phyloP scores from a whole-genome alignment of 2,797 vertebrate species.

The Hafferia zeledoni region DNA sequence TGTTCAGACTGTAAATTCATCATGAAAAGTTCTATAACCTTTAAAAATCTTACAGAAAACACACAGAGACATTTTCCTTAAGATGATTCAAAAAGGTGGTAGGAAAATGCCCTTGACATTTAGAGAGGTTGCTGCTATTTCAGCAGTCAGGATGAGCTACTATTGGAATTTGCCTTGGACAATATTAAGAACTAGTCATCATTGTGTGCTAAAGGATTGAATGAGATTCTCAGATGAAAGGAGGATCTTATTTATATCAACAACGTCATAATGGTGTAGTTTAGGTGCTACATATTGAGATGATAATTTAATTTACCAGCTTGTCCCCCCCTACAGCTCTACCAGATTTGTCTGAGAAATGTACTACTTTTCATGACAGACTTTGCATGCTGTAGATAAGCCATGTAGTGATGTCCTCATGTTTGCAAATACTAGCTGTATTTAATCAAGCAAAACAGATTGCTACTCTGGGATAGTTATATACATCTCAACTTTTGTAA shows the following conservation, averaged over 20 bases:
- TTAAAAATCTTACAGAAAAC: not conserved
- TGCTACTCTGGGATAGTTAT: not conserved
- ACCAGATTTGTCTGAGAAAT: not conserved
- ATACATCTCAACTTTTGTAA: not conserved
- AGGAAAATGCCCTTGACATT: not conserved
- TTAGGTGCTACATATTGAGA: not conserved
- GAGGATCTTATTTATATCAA: not conserved
- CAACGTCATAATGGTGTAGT: not conserved
- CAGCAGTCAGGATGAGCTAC: not conserved
- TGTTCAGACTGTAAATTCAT: not conserved
- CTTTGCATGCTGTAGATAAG: not conserved
- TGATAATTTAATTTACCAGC: not conserved
- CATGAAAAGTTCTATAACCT: not conserved
- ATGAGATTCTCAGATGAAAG: not conserved
- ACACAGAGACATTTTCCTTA: not conserved
- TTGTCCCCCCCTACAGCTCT: not conserved
- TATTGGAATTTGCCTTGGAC: not conserved
- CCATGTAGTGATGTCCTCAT: not conserved
- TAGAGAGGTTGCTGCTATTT: not conserved
- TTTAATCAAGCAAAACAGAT: constrained; percentile 39
- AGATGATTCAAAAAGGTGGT: not conserved
- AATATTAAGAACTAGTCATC: not conserved
- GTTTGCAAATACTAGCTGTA: not conserved
- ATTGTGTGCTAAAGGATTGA: not conserved
- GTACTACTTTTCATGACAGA: not conserved